Conservation (phyloP, 2,113 vertebrate genomes). For the Serilophus lunatus region DNA sequence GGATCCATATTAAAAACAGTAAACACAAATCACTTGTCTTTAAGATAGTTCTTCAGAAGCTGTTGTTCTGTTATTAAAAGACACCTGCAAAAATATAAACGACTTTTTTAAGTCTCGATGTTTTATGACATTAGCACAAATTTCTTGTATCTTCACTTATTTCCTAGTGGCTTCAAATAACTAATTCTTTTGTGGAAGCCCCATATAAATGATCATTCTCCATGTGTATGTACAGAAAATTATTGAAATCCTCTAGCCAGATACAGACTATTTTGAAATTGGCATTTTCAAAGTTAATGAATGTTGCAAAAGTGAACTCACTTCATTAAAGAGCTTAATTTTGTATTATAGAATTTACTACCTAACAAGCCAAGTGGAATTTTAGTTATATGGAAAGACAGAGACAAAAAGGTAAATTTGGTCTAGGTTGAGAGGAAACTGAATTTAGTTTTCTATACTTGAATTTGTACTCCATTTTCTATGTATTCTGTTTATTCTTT, state of each 20-base stretch:
- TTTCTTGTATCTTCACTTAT: neutral
- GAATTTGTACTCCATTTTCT: neutral
- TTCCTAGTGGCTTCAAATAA: neutral
- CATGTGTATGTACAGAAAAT: neutral
- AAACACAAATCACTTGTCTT: neutral
- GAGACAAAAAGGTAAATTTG: neutral
- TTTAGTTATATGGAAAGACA: neutral
- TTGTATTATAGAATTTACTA: neutral
- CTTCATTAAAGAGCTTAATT: neutral
- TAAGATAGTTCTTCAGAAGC: neutral
- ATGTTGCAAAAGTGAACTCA: neutral
- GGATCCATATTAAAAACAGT: accelerated
- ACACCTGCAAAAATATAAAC: neutral
- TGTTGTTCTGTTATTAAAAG: neutral
- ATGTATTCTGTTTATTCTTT: neutral
- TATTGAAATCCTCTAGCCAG: neutral
- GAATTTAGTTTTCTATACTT: neutral
- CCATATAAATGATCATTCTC: neutral
- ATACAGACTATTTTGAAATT: neutral
- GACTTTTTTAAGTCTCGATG: neutral
- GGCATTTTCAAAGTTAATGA: neutral
- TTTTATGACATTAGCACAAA: neutral
- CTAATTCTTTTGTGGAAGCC: neutral
- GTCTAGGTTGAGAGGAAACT: neutral
- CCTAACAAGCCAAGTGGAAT: neutral